Evolutionary conservation across 2,888 invertebrate species (phyloP).

Genomic region (Eilema griseolum): DNA sequence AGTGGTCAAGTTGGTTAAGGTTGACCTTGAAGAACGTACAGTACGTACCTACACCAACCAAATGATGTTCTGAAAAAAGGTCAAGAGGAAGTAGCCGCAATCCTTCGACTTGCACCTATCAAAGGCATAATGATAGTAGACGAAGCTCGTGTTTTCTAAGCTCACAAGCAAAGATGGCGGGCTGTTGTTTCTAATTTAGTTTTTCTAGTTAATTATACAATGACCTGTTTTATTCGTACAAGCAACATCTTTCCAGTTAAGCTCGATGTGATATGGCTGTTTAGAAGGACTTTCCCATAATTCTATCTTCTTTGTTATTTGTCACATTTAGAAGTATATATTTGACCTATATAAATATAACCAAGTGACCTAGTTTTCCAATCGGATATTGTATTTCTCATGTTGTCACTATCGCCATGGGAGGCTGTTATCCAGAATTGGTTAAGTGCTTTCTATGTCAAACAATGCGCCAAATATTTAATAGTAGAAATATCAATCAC

Average conservation of each 20-base stretch:
- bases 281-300: neutral
- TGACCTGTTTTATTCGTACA: neutral
- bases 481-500: neutral
- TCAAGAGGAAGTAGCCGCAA: neutral
- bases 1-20: neutral
- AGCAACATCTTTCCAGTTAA: neutral
- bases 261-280: neutral
- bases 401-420: neutral
- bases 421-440: neutral
- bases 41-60: no score
- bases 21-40: neutral
- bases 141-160: neutral
- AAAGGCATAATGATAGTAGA: neutral
- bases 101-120: neutral
- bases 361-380: neutral
- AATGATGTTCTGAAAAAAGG: neutral
- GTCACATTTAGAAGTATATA: neutral
- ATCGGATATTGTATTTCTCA: constrained; percentile 1
- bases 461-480: neutral
- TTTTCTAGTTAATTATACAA: no score
- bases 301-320: neutral
- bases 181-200: no score
- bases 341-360: constrained; percentile 4
- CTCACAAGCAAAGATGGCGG: neutral
- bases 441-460: neutral